These are phyloP conservation scores for Leucopternis melanops DNA, from an alignment of 2,113 vertebrate species.

Conservation along the genomic window DNA sequence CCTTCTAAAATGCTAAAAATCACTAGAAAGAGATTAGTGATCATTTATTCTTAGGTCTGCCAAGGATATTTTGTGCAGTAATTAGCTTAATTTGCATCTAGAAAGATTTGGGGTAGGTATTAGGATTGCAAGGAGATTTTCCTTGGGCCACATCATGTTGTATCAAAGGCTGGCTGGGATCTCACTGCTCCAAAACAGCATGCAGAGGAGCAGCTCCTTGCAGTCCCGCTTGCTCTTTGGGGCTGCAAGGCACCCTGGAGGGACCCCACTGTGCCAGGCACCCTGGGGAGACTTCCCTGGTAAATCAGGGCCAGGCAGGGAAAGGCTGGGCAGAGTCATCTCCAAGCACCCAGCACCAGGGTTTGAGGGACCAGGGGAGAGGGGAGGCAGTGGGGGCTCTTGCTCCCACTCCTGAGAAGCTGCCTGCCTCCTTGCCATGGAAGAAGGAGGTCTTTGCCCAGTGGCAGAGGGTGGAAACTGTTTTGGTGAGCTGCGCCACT, in stretches of 20 bases:
- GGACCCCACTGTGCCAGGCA: neutral
- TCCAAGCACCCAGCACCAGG: fast-evolving
- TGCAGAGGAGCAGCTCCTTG: neutral
- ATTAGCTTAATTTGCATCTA: too few species aligned
- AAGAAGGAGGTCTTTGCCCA: neutral
- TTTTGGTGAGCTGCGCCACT: neutral
- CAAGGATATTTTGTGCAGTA: too few species aligned
- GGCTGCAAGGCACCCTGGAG: neutral
- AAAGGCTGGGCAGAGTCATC: neutral
- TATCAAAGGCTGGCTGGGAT: neutral
- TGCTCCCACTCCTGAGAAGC: neutral
- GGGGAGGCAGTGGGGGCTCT: neutral
- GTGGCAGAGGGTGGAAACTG: neutral
- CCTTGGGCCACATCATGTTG: too few species aligned
- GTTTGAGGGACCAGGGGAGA: neutral
- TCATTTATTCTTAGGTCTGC: too few species aligned
- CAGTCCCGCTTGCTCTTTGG: neutral
- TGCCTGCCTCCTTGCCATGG: neutral
- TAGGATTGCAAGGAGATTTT: too few species aligned
- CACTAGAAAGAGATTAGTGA: too few species aligned
- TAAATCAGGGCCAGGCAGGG: neutral
- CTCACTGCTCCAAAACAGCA: neutral
- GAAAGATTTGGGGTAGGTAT: too few species aligned
- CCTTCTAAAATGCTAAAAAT: too few species aligned
- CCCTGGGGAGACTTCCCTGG: too few species aligned